phyloP scores from a whole-genome alignment of 2,797 vertebrate species.

The Crypturellus tataupa region DNA sequence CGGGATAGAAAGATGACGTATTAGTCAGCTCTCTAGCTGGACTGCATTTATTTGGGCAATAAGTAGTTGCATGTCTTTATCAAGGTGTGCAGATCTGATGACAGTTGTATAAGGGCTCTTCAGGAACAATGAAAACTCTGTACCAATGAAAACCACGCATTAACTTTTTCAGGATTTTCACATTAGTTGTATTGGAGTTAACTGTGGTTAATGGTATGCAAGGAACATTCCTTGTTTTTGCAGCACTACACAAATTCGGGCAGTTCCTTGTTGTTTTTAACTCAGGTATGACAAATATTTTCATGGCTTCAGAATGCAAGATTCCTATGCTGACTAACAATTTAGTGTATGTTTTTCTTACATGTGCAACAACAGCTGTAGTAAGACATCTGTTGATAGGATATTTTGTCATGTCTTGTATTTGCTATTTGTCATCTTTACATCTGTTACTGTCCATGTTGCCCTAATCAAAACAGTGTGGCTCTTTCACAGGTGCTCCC shows the following conservation, averaged over 20 bases:
- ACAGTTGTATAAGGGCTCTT: neutral
- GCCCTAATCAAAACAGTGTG: neutral
- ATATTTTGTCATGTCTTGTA: neutral
- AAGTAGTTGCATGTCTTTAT: neutral
- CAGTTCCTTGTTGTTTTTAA: neutral
- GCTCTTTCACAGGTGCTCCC: neutral
- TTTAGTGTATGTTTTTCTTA: neutral
- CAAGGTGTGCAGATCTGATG: neutral
- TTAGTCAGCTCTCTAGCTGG: neutral
- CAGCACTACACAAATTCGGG: neutral
- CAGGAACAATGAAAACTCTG: neutral
- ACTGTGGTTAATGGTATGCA: neutral
- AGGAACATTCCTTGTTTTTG: accelerated
- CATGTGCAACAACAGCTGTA: neutral
- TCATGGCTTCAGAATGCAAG: neutral
- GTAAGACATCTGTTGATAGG: neutral
- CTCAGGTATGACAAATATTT: neutral
- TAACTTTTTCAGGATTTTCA: neutral
- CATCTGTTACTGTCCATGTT: neutral
- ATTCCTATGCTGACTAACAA: neutral
- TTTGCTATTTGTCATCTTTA: slow-evolving; percentile 18
- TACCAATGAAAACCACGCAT: neutral
- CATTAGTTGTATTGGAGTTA: neutral
- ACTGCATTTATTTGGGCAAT: neutral
- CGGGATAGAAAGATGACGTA: neutral